These are phyloP conservation scores for Congeria kusceri DNA, from an alignment of 2,888 invertebrate species.

Conservation along the genomic window DNA sequence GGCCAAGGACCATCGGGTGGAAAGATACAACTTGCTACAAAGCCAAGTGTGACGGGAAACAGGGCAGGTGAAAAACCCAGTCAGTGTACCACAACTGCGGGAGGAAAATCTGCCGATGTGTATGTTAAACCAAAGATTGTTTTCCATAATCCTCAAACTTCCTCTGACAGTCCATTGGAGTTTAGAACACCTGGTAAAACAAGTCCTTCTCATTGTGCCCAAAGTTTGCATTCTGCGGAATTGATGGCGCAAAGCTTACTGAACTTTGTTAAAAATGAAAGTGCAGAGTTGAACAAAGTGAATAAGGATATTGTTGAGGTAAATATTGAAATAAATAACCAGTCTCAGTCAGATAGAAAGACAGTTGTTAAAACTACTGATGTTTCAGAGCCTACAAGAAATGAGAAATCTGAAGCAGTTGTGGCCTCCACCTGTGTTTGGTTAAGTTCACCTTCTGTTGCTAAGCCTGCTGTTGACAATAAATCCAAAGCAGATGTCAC, in stretches of 20 bases:
- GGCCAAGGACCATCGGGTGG: not conserved
- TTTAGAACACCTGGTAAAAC: conserved; percentile 13
- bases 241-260: conserved; percentile 35
- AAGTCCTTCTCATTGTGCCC: not conserved
- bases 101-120: not conserved
- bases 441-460: not conserved
- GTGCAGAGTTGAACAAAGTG: not conserved
- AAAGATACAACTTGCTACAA: not conserved
- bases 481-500: too few species aligned
- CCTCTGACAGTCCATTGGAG: conserved; percentile 26
- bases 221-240: conserved; percentile 8
- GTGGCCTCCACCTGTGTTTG: not conserved
- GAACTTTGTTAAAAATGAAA: conserved; percentile 34
- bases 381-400: not conserved
- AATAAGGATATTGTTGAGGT: not conserved
- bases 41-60: not conserved
- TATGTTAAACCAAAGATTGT: conserved; percentile 60
- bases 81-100: not conserved
- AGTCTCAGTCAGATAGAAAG: not conserved
- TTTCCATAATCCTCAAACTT: conserved; percentile 45
- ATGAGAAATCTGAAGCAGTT: not conserved
- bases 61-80: not conserved
- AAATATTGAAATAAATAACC: not conserved
- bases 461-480: too few species aligned
- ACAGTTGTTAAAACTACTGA: not conserved